Evolutionary conservation across 2,113 vertebrate genomes (phyloP).

Genomic region (Pelvicachromis taeniatus): DNA sequence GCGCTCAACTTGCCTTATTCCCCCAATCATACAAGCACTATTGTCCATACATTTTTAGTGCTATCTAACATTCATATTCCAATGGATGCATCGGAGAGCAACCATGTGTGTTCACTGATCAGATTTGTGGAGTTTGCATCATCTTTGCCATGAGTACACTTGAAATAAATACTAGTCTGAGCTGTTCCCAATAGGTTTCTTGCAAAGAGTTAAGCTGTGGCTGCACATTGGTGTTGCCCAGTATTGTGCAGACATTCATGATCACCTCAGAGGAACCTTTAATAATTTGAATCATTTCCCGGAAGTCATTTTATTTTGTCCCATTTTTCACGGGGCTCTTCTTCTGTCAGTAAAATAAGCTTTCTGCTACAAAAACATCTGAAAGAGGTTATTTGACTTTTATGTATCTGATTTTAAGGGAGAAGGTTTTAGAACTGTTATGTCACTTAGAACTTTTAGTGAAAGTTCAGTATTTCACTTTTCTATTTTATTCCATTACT

Average conservation of each 20-base stretch:
- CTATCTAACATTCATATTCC: too few species aligned
- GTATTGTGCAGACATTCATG: slow-evolving; percentile 39
- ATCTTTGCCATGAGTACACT: neutral
- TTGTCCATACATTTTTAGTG: too few species aligned
- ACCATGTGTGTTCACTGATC: neutral
- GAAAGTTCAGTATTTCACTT: neutral
- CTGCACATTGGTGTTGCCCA: neutral
- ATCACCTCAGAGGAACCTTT: slow-evolving; percentile 28
- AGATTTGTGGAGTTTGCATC: neutral
- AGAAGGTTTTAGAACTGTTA: neutral
- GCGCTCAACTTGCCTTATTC: too few species aligned
- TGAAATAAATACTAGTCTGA: neutral
- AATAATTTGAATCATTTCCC: slow-evolving; percentile 3
- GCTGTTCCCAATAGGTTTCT: neutral
- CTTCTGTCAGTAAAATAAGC: neutral
- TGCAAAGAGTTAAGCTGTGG: neutral
- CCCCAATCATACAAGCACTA: too few species aligned
- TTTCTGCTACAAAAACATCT: neutral
- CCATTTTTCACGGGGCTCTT: neutral
- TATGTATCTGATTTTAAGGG: neutral
- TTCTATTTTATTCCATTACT: neutral
- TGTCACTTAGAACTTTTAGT: neutral
- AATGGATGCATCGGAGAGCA: too few species aligned
- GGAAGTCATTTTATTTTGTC: slow-evolving; percentile 49
- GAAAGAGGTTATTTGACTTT: neutral